These are phyloP conservation scores for Echinarachnius parma DNA, from an alignment of 53 echinoderm and acorn worm species.

Conservation along the genomic window DNA sequence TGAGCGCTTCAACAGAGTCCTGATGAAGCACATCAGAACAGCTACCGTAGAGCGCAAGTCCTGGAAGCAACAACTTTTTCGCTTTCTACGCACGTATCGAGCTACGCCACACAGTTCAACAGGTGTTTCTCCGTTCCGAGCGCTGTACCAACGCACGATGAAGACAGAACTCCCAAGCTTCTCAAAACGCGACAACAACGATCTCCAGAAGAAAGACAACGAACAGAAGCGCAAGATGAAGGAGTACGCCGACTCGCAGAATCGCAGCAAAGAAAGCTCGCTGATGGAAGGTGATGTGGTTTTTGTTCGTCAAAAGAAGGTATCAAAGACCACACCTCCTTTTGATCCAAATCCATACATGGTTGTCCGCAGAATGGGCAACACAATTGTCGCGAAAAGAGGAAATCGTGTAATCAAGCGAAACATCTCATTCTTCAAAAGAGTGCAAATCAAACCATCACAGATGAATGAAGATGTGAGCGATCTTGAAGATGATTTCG, in stretches of 20 bases:
- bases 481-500: too few species aligned
- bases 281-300: constrained; percentile 53
- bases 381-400: constrained; percentile 41
- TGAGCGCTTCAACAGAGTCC: constrained; percentile 38
- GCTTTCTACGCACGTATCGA: constrained; percentile 14
- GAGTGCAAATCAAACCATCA: too few species aligned
- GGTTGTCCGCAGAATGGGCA: constrained; percentile 46
- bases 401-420: constrained; percentile 28
- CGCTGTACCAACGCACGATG: too few species aligned
- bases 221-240: constrained; percentile 55
- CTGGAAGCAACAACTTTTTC: constrained; percentile 39
- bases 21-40: constrained; percentile 26
- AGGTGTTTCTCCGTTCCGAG: too few species aligned
- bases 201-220: constrained; percentile 6
- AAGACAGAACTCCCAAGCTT: constrained; percentile 34
- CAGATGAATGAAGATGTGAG: too few species aligned
- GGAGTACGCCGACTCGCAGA: constrained; percentile 2
- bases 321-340: constrained; percentile 35
- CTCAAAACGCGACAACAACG: background rate
- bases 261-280: constrained; percentile 35
- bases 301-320: constrained; percentile 54
- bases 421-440: constrained; percentile 65
- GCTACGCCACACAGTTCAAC: constrained; percentile 52
- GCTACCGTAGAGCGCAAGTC: constrained; percentile 21
- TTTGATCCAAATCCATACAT: constrained; percentile 58